Evolutionary conservation across 2,797 vertebrate genomes (phyloP).

Genomic region (Pteropus rufus): DNA sequence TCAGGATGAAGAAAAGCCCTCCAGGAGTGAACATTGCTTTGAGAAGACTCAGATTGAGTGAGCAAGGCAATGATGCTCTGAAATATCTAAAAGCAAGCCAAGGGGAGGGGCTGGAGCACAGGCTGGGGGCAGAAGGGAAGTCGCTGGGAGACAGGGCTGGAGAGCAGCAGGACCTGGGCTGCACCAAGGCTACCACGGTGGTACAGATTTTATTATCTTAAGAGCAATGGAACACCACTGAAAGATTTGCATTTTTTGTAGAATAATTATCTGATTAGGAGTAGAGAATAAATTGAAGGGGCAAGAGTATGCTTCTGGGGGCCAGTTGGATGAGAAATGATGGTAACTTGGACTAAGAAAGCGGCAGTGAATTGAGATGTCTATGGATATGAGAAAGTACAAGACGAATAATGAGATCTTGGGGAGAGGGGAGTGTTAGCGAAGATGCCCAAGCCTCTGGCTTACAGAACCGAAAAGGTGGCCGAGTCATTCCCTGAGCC

Average conservation of each 20-base stretch:
- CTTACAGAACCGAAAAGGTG: neutral
- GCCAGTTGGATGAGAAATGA: neutral
- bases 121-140: neutral
- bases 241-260: neutral
- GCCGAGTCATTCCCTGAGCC: neutral
- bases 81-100: neutral
- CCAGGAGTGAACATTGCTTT: neutral
- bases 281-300: neutral
- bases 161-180: neutral
- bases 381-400: neutral
- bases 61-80: neutral
- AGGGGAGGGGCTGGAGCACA: neutral
- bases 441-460: neutral
- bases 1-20: neutral
- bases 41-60: neutral
- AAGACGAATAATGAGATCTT: neutral
- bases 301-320: neutral
- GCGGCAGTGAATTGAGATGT: neutral
- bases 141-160: rapidly evolving
- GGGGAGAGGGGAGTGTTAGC: neutral
- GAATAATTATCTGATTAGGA: neutral
- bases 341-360: neutral
- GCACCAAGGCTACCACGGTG: neutral
- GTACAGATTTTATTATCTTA: neutral
- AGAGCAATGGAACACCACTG: neutral